Percentiles rank a stretch among this genome's conserved stretches.
These are phyloP conservation scores for Anisognathus igniventris DNA, from an alignment of 2,797 vertebrate species.

Conservation along the genomic window DNA sequence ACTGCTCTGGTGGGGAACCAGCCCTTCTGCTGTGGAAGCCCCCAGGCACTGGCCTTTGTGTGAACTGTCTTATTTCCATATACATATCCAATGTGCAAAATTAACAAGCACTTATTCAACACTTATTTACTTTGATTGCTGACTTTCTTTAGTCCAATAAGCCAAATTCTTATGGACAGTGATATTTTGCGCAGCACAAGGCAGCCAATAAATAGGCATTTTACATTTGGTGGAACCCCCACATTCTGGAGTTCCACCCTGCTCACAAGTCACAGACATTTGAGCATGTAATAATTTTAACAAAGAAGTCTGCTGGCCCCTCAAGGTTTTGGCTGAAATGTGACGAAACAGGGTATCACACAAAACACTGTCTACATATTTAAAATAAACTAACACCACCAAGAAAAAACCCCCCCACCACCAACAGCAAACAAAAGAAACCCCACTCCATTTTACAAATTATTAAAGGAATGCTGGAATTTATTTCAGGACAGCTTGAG, in stretches of 20 bases:
- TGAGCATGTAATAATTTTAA: accelerated
- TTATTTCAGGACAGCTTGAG: neutral
- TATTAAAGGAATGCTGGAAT: neutral
- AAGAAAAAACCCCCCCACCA: accelerated
- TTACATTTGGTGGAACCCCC: too few species aligned
- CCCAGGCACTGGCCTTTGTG: neutral
- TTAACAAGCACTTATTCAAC: neutral
- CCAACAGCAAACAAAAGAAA: neutral
- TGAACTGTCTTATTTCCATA: neutral
- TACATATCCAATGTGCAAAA: neutral
- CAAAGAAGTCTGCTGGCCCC: neutral
- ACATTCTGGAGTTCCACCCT: neutral
- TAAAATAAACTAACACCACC: neutral
- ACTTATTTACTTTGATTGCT: neutral
- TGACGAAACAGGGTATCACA: neutral
- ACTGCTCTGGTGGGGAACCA: neutral
- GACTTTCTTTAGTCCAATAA: neutral
- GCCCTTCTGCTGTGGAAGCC: neutral
- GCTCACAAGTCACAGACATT: neutral
- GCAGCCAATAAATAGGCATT: neutral
- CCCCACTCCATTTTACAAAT: neutral
- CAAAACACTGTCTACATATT: neutral
- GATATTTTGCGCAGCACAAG: neutral
- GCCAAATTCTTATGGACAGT: neutral
- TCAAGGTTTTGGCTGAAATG: neutral